Conservation (phyloP, 2,113 vertebrate species). For the Alectura lathami region DNA sequence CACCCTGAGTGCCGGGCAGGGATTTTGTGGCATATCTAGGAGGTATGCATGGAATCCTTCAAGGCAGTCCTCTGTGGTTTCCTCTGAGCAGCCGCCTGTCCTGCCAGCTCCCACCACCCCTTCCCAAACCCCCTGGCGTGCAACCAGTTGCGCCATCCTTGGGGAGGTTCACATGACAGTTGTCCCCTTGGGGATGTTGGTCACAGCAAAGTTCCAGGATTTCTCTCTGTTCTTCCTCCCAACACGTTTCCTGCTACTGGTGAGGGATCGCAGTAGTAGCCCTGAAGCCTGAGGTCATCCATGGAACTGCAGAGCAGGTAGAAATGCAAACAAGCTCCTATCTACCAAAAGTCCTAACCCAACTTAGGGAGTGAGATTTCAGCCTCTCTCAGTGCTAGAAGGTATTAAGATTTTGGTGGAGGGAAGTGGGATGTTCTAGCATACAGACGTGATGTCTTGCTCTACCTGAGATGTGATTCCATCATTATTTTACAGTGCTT, state of each 20-base stretch:
- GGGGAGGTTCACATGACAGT: slow-evolving; percentile 3
- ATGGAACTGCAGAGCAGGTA: background rate
- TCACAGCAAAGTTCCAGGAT: background rate
- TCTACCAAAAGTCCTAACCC: background rate
- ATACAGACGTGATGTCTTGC: background rate
- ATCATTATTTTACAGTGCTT: background rate
- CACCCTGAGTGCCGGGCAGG: slow-evolving; percentile 5
- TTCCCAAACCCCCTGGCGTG: slow-evolving; percentile 35
- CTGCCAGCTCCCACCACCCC: slow-evolving; percentile 28
- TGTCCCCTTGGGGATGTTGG: background rate
- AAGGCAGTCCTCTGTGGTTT: slow-evolving; percentile 58
- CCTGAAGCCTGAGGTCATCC: background rate
- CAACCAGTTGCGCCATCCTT: background rate
- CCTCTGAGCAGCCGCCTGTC: slow-evolving; percentile 35
- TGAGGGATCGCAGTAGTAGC: background rate
- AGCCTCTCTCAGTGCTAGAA: fast-evolving
- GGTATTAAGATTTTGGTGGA: background rate
- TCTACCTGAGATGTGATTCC: background rate
- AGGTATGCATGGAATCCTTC: slow-evolving; percentile 55
- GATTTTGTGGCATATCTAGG: slow-evolving; percentile 50
- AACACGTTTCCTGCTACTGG: background rate
- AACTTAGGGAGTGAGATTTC: background rate
- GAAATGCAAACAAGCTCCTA: background rate
- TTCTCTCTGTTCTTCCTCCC: slow-evolving; percentile 2
- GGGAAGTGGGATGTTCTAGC: background rate